Conservation (phyloP, 2,113 vertebrate genomes). For the Heteronetta atricapilla region DNA sequence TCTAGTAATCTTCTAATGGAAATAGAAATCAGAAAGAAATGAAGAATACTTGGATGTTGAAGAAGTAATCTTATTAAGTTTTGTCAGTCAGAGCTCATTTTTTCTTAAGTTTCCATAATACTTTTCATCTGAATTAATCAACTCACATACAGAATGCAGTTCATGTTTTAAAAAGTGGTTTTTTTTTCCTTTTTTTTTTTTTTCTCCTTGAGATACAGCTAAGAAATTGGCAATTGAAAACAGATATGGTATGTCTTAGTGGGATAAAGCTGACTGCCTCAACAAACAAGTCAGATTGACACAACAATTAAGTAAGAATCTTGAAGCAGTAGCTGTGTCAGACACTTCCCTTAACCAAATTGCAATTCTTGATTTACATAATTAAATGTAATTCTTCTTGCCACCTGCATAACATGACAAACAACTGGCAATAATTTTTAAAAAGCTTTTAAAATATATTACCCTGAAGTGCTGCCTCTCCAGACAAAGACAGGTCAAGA, state of each 20-base stretch:
- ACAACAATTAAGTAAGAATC: constrained; percentile 9
- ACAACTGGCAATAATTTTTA: background rate
- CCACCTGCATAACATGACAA: background rate
- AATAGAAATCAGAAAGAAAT: background rate
- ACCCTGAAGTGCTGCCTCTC: background rate
- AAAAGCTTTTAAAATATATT: background rate
- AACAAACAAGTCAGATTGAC: constrained; percentile 34
- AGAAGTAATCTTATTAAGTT: constrained; percentile 10
- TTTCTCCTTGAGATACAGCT: background rate
- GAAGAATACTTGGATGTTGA: background rate
- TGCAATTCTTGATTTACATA: constrained; percentile 32
- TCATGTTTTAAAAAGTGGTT: background rate
- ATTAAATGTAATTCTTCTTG: constrained; percentile 48
- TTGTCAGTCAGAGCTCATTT: background rate
- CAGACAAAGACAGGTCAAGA: background rate
- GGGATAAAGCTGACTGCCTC: constrained; percentile 4
- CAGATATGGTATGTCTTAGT: constrained; percentile 4
- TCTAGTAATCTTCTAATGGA: background rate
- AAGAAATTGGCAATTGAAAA: constrained; percentile 40
- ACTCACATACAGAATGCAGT: background rate
- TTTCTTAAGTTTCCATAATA: constrained; percentile 1
- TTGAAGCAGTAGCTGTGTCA: background rate
- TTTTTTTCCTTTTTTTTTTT: background rate
- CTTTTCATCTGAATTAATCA: constrained; percentile 33
- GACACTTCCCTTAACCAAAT: background rate